Evolutionary conservation across 2,888 invertebrate species (phyloP).

Genomic region (Chloroclystis v-ata): DNA sequence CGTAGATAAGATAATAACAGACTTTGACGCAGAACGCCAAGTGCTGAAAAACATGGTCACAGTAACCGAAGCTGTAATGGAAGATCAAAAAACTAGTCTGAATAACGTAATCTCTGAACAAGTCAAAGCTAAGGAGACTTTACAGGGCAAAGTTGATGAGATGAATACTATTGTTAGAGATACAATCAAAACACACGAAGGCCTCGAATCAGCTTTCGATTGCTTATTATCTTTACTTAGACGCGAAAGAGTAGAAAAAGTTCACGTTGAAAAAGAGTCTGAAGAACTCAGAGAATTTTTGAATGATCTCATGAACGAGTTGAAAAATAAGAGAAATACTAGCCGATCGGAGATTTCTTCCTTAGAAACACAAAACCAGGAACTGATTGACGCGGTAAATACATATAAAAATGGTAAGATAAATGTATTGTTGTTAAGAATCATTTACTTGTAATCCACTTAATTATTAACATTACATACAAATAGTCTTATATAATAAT

Average conservation of each 20-base stretch:
- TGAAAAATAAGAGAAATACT: conserved; percentile 25
- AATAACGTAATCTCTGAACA: conserved; percentile 43
- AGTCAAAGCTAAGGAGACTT: conserved; percentile 35
- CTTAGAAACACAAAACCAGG: conserved; percentile 32
- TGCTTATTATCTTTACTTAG: conserved; percentile 26
- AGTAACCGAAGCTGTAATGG: conserved; percentile 59
- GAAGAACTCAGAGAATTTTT: conserved; percentile 24
- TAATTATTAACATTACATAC: too few species aligned
- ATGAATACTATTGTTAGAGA: conserved; percentile 26
- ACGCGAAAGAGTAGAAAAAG: conserved; percentile 29
- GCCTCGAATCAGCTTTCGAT: conserved; percentile 35
- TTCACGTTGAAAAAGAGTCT: conserved; percentile 27
- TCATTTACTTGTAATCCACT: too few species aligned
- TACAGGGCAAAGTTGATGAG: conserved; percentile 37
- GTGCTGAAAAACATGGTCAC: conserved; percentile 57
- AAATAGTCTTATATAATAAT: too few species aligned
- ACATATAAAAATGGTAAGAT: conserved; percentile 40
- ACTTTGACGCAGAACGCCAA: conserved; percentile 55
- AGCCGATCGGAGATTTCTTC: conserved; percentile 23
- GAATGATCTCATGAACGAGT: conserved; percentile 27
- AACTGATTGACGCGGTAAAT: conserved; percentile 26
- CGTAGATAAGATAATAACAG: conserved; percentile 47
- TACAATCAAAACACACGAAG: conserved; percentile 31
- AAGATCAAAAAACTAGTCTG: conserved; percentile 48
- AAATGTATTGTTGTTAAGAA: not conserved